phyloP scores from a whole-genome alignment of 2,888 invertebrate species.

The Keiferia lycopersicella region DNA sequence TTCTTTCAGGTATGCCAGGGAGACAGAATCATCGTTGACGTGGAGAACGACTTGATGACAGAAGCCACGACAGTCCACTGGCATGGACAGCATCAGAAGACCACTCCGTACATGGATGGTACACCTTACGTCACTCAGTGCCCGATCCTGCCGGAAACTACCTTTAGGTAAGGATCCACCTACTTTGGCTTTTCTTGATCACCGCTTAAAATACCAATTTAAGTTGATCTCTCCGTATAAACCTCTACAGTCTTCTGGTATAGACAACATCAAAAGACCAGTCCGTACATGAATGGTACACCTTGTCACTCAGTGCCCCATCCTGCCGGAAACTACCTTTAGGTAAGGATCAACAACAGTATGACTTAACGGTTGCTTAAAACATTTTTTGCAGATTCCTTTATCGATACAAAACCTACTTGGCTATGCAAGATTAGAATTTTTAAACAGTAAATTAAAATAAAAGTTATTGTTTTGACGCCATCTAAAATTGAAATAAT shows the following conservation, averaged over 20 bases:
- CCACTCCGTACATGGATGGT: conserved; percentile 93
- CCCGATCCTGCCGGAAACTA: conserved; percentile 88
- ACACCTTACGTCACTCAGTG: conserved; percentile 93
- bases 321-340: conserved; percentile 87
- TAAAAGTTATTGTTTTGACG: too few species aligned
- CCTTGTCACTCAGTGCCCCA: conserved; percentile 94
- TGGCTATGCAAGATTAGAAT: too few species aligned
- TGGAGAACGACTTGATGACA: conserved; percentile 88
- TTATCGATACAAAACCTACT: too few species aligned
- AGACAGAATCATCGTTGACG: conserved; percentile 91
- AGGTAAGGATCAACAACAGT: conserved; percentile 50
- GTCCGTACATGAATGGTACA: conserved; percentile 94
- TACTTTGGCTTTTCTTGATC: too few species aligned
- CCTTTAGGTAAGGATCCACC: conserved; percentile 76
- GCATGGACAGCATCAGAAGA: conserved; percentile 93
- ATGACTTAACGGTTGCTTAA: too few species aligned
- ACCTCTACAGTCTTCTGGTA: conserved; percentile 96
- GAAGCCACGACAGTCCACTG: conserved; percentile 94
- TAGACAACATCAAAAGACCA: conserved; percentile 89
- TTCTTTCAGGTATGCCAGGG: conserved; percentile 88
- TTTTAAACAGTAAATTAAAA: too few species aligned
- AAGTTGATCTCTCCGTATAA: conserved; percentile 48
- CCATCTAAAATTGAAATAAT: too few species aligned
- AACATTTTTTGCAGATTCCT: too few species aligned
- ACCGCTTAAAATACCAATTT: too few species aligned